phyloP scores from a whole-genome alignment of 2,888 invertebrate species.

The Patella ulyssiponensis region DNA sequence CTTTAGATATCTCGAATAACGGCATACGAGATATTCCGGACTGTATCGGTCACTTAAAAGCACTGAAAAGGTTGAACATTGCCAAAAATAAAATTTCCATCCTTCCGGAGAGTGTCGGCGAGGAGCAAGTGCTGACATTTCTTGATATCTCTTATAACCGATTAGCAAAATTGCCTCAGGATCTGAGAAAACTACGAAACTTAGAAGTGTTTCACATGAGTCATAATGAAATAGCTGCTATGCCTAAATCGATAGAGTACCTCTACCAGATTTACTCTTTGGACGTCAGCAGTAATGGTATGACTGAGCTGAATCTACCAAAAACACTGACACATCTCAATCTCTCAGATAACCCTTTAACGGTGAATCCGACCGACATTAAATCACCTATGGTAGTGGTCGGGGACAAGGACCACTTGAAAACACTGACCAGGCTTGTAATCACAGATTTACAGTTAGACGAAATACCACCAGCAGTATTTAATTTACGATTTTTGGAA shows the following conservation, averaged over 20 bases:
- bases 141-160: conserved; percentile 64
- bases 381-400: conserved; percentile 61
- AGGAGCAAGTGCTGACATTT: conserved; percentile 59
- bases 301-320: conserved; percentile 63
- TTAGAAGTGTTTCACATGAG: conserved; percentile 61
- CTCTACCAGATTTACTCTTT: conserved; percentile 61
- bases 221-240: conserved; percentile 61
- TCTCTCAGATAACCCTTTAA: conserved; percentile 65
- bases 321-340: conserved; percentile 59
- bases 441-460: conserved; percentile 63
- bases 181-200: conserved; percentile 61
- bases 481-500: conserved; percentile 60
- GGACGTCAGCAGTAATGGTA: conserved; percentile 61
- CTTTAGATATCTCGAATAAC: conserved; percentile 63
- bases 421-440: conserved; percentile 60
- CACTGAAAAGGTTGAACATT: conserved; percentile 59
- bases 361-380: conserved; percentile 52
- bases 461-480: conserved; percentile 62
- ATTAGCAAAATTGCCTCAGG: conserved; percentile 58
- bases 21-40: conserved; percentile 55
- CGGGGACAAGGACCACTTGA: conserved; percentile 64
- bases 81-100: conserved; percentile 58
- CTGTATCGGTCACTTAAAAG: conserved; percentile 57
- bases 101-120: conserved; percentile 58
- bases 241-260: conserved; percentile 64